phyloP scores from a whole-genome alignment of 2,888 invertebrate species.

The Furcula furcula region DNA sequence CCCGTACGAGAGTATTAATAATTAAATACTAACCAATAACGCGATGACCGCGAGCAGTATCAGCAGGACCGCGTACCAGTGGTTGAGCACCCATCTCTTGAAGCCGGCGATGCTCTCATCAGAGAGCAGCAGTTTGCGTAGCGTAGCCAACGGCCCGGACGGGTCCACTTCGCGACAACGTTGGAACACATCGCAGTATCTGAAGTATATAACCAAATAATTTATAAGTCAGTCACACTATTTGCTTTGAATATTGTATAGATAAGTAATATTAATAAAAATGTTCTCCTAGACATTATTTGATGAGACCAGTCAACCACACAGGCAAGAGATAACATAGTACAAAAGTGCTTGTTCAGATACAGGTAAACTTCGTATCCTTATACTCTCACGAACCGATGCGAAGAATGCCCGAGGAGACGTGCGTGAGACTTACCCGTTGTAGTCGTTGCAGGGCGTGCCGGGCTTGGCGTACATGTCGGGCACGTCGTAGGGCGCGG shows the following conservation, averaged over 20 bases:
- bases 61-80: constrained; percentile 95
- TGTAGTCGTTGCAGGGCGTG: constrained; percentile 96
- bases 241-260: too few species aligned
- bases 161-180: constrained; percentile 96
- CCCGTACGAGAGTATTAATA: not conserved
- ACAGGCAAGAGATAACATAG: too few species aligned
- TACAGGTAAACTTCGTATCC: too few species aligned
- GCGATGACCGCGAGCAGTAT: constrained; percentile 88
- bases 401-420: too few species aligned
- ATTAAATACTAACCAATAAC: constrained; percentile 86
- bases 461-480: constrained; percentile 97
- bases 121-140: constrained; percentile 91
- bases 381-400: too few species aligned
- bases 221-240: too few species aligned
- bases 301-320: too few species aligned
- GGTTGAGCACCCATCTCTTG: constrained; percentile 91
- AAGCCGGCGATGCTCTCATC: constrained; percentile 95
- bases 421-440: constrained; percentile 88
- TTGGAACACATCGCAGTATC: constrained; percentile 86
- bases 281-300: too few species aligned
- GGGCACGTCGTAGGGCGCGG: constrained; percentile 93
- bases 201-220: too few species aligned
- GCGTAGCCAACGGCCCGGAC: constrained; percentile 94
- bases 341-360: too few species aligned
- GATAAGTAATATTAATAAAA: too few species aligned